phyloP scores from a whole-genome alignment of 30 jellyfish, hydroid and myxozoan species.

The Aurelia sp. region DNA sequence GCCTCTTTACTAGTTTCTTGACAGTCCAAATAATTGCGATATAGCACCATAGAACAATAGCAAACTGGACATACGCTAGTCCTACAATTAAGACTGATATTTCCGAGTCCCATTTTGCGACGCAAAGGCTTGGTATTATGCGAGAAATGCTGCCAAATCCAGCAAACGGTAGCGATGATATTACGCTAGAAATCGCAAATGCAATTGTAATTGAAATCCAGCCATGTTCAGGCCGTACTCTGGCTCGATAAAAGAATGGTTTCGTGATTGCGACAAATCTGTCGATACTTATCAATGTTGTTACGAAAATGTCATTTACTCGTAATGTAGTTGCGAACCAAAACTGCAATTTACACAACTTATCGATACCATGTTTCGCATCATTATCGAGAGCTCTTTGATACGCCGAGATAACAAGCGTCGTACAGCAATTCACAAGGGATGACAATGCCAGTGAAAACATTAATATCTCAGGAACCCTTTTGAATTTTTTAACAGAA shows the following conservation, averaged over 20 bases:
- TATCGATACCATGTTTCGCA: constrained; percentile 22
- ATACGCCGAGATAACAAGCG: constrained; percentile 17
- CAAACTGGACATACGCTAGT: constrained; percentile 73
- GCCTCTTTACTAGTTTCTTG: constrained; percentile 57
- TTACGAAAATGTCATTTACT: constrained; percentile 26
- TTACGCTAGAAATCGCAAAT: constrained; percentile 20
- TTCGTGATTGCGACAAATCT: constrained; percentile 50
- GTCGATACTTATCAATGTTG: constrained; percentile 60
- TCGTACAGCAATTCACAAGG: constrained; percentile 19
- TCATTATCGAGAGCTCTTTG: constrained; percentile 33
- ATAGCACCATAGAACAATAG: constrained; percentile 69
- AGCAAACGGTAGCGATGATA: constrained; percentile 41
- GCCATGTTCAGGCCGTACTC: constrained; percentile 40
- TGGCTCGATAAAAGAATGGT: constrained; percentile 50
- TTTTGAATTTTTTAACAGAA: constrained; percentile 10
- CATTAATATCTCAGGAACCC: constrained; percentile 52
- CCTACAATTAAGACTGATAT: constrained; percentile 43
- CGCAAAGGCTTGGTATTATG: constrained; percentile 34
- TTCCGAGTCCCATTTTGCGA: constrained; percentile 51
- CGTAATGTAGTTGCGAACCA: constrained; percentile 59
- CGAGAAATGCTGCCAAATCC: constrained; percentile 66
- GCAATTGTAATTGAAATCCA: constrained; percentile 7
- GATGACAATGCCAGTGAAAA: constrained; percentile 42
- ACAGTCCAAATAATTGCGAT: constrained; percentile 56
- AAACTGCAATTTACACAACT: constrained; percentile 31